Conservation (phyloP, 2,113 vertebrate species). For the Lamprologus sp. region DNA sequence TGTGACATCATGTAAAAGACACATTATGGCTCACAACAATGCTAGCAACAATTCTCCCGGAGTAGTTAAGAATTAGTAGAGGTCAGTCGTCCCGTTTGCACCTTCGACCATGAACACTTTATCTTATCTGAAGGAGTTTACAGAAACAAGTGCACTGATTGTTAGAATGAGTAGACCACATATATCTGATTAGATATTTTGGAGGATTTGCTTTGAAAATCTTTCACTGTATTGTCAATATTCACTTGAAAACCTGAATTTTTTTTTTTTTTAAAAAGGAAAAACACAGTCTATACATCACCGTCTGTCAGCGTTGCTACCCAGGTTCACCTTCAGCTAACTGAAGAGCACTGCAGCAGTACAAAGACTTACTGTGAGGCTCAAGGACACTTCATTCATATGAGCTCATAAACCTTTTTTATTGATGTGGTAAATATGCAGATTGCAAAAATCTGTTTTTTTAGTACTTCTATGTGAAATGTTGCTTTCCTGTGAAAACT, state of each 20-base stretch:
- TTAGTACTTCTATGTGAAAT: not conserved
- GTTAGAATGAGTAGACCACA: not conserved
- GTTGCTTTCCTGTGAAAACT: not conserved
- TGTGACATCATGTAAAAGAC: not conserved
- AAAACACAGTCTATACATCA: not conserved
- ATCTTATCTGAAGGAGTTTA: not conserved
- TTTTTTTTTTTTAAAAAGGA: rapidly evolving
- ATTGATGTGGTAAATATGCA: not conserved
- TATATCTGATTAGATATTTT: not conserved
- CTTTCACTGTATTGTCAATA: not conserved
- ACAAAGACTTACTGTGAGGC: not conserved
- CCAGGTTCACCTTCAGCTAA: not conserved
- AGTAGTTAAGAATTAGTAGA: not conserved
- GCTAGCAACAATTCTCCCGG: not conserved
- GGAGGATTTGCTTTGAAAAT: not conserved
- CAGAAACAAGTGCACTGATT: not conserved
- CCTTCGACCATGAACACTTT: not conserved
- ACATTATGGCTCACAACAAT: constrained; percentile 8
- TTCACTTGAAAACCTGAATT: not conserved
- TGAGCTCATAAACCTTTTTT: not conserved
- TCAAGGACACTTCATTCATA: not conserved
- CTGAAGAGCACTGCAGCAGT: not conserved
- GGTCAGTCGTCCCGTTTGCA: not conserved
- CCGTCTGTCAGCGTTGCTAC: not conserved
- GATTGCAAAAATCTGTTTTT: not conserved